Evolutionary conservation across 2,888 invertebrate genomes (phyloP), one percentile per base, ranked within the genome.

Genomic region (Callimorpha dominula): DNA sequence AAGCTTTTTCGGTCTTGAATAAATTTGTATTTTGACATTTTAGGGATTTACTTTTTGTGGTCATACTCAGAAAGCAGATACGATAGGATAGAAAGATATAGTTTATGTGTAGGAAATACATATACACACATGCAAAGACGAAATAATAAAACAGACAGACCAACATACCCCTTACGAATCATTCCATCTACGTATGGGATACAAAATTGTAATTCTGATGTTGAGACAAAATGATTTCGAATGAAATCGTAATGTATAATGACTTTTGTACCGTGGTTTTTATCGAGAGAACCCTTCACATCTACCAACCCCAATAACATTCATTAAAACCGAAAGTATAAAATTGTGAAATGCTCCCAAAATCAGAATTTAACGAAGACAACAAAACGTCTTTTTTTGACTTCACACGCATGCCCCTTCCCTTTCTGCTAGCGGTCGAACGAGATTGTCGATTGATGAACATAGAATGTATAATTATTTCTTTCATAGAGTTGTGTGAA

Each of bases 391-490:
- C n/a, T n/a, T n/a, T 78, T 78, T 77, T 74, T 20, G 31, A 72
- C 74, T 65, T 79, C 81, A 87, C 81, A 82, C 83, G 52, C 87
- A 87, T 87, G 87, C 87, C 81, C 74, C 78, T 66, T 78, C 77
- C 79, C 80, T 77, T 78, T 78, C 73, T 78, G 69, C 82, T 80
- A 77, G 76, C 72, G 77, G 73, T 79, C 75, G 75, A 78, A 77
- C 81, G 81, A 85, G 85, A 83, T 86, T 88, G 86, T 88, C 86
- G 81, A 87, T 81, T 84, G 78, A 71, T 73, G 76, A 65, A 67
- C 20, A n/a, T 72, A 20, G 15, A 60, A 60, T 60, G 12, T 60
- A 0, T 14, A 20, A 60, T 12, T 31, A 12, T 11, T 1, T 60
- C n/a, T 57, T 20, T 57, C 20, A 20, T 20, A 11, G 1, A 20